phyloP scores from a whole-genome alignment of 2,113 vertebrate species.

The Pseudopodoces humilis region DNA sequence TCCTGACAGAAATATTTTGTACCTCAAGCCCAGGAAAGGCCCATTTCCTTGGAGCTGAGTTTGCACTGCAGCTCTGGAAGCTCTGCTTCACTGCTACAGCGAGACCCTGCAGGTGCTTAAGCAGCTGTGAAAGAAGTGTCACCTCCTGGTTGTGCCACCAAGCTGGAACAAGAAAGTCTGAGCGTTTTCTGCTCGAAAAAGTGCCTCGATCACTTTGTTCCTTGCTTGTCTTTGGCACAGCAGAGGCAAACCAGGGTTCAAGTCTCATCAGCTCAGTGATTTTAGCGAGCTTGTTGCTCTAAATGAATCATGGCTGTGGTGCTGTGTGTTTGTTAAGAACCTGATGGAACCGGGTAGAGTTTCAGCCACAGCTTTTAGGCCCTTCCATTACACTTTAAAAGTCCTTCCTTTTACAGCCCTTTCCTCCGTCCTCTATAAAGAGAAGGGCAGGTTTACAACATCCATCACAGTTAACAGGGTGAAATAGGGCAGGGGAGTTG shows the following conservation, averaged over 20 bases:
- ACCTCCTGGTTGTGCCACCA: neutral
- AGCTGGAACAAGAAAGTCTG: neutral
- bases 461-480: neutral
- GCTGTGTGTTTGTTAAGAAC: neutral
- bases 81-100: neutral
- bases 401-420: neutral
- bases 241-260: neutral
- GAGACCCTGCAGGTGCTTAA: neutral
- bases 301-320: neutral
- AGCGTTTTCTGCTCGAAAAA: neutral
- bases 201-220: neutral
- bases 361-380: neutral
- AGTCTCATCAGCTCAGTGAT: neutral
- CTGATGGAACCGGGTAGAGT: fast-evolving
- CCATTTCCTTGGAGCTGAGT: neutral
- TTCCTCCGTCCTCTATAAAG: neutral
- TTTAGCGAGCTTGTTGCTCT: neutral
- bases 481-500: neutral
- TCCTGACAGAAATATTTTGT: neutral
- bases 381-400: neutral
- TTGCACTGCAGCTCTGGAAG: neutral
- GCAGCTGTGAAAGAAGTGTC: neutral
- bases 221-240: neutral
- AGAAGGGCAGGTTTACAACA: neutral
- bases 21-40: neutral